Evolutionary conservation across 2,113 vertebrate species (phyloP), one percentile per base, ranked within the genome.

Genomic region (Eurypyga helias): DNA sequence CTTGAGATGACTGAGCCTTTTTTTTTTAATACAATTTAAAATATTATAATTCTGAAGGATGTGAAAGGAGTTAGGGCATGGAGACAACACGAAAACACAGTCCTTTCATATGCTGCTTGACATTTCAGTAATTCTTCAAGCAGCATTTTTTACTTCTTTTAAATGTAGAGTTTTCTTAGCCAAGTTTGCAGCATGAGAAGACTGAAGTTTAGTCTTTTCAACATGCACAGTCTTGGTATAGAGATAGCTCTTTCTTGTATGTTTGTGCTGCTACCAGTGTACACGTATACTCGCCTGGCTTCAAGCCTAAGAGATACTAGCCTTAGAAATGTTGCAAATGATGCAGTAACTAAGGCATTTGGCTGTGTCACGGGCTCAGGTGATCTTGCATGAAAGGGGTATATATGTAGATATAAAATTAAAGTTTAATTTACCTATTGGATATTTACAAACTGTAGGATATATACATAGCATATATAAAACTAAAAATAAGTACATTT

Each of bases 81-180:
- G 76, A 73, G 89, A 93, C 2, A 10, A 73, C 55, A 29, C 11
- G 78, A 76, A 90, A 83, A 66, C 66, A 69, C 71, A 83, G 26
- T 81, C 52, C 41, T 90, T 90, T 96, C 78, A 77, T 61, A 87
- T 36, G 46, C 62, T 94, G 51, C 78, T 83, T 90, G 92, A 80
- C 82, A 94, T 96, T 94, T 90, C 76, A 58, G 64, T 28, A 62
- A 51, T 33, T 81, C 67, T 85, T 70, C 60, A 70, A 46, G 72
- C 26, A 91, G 60, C 64, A 78, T 71, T 71, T 83, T 58, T 73
- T 5, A 45, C 81, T 82, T 89, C 34, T 89, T 87, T 92, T 23
- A 66, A 78, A 84, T 17, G 29, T 54, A 48, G 55, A 43, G 7
- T 36, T 79, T 65, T 78, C 83, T 33, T 33, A 73, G 36, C 46